Conservation (phyloP, 2,888 invertebrate genomes). For the Linyphia triangularis region DNA sequence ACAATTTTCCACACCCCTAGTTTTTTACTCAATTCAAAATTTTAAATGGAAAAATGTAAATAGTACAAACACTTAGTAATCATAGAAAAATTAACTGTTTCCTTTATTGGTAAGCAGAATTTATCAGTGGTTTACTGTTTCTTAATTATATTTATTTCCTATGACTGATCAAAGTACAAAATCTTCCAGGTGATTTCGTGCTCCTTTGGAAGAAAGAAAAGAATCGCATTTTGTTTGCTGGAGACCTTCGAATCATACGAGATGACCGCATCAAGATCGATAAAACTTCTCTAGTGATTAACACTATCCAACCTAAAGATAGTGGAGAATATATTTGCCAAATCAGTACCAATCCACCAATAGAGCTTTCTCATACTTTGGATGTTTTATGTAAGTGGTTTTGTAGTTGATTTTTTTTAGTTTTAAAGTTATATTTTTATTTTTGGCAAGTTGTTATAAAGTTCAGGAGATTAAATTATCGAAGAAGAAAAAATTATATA, state of each 20-base stretch:
- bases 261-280: conserved; percentile 49
- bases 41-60: no score
- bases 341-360: conserved; percentile 65
- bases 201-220: conserved; percentile 64
- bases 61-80: no score
- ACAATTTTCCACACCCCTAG: no score
- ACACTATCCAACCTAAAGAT: conserved; percentile 51
- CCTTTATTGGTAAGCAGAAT: no score
- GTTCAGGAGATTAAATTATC: neutral
- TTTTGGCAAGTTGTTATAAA: neutral
- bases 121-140: no score
- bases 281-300: conserved; percentile 45
- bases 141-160: no score
- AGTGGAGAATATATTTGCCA: conserved; percentile 67
- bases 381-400: conserved; percentile 69
- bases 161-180: no score
- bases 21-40: no score
- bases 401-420: neutral
- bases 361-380: conserved; percentile 65
- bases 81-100: no score
- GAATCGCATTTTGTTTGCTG: conserved; percentile 57
- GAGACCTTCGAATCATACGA: conserved; percentile 40
- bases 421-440: neutral
- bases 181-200: conserved; percentile 61
- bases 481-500: neutral